phyloP scores from a whole-genome alignment of 2,113 vertebrate genomes.

The Rallus limicola region DNA sequence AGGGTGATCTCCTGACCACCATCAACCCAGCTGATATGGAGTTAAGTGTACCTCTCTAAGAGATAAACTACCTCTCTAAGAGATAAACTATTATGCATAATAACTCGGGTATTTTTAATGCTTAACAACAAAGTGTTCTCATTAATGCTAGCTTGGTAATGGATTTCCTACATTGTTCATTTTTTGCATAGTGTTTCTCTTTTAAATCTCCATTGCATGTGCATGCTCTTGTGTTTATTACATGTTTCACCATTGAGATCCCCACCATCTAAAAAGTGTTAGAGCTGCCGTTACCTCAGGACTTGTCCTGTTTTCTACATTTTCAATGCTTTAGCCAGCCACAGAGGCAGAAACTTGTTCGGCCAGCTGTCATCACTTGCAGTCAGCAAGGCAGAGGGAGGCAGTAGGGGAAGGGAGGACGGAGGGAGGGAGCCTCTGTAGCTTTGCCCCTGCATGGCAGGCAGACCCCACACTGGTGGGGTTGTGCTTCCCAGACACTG shows the following conservation, averaged over 20 bases:
- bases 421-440: not conserved
- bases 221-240: not conserved
- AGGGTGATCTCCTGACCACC: not conserved
- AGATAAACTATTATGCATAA: not conserved
- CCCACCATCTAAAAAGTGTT: not conserved
- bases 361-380: not conserved
- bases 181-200: not conserved
- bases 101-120: not conserved
- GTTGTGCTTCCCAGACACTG: not conserved
- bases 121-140: not conserved
- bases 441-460: not conserved
- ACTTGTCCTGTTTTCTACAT: not conserved
- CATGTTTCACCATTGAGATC: not conserved
- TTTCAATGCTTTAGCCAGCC: not conserved
- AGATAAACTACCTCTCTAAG: not conserved
- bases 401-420: not conserved
- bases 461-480: accelerated
- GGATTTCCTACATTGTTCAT: not conserved
- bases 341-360: not conserved
- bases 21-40: not conserved
- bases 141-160: not conserved
- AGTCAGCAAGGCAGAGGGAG: not conserved
- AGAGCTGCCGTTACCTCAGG: not conserved
- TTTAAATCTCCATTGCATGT: not conserved
- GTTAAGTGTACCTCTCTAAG: not conserved